Percentiles rank a stretch among this genome's conserved stretches.
Conservation (phyloP, 1,140 invertebrate species). For the Lordiphosa collinella region DNA sequence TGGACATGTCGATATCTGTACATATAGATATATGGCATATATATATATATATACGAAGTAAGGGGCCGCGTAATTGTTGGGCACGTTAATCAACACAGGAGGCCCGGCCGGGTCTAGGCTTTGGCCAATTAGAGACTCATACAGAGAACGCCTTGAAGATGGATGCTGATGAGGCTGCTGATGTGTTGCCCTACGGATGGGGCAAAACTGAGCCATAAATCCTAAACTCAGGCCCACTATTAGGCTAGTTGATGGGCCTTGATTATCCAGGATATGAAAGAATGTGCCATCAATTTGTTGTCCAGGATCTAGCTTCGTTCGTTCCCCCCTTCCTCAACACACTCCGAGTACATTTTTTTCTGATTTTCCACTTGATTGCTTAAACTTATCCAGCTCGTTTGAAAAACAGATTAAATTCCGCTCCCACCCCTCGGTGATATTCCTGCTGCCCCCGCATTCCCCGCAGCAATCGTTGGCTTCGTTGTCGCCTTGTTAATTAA, state of each 20-base stretch:
- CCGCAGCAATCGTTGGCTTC: constrained; percentile 43
- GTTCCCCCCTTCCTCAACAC: not conserved
- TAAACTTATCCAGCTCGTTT: constrained; percentile 48
- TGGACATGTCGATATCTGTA: constrained; percentile 58
- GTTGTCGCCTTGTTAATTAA: constrained; percentile 75
- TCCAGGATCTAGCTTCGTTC: not conserved
- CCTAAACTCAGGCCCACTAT: constrained; percentile 49
- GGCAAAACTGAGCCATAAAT: constrained; percentile 47
- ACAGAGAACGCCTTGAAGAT: constrained; percentile 57
- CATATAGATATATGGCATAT: not conserved
- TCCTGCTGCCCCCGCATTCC: not conserved
- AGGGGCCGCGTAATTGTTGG: constrained; percentile 70
- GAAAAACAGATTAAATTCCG: constrained; percentile 61
- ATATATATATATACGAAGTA: not conserved
- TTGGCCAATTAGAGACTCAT: constrained; percentile 66
- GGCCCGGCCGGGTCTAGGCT: constrained; percentile 17
- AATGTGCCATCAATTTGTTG: not conserved
- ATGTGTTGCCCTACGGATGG: constrained; percentile 27
- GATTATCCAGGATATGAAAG: constrained; percentile 46
- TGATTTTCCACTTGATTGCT: constrained; percentile 52
- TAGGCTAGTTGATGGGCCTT: constrained; percentile 64
- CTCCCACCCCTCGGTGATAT: not conserved
- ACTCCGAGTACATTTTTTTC: not conserved
- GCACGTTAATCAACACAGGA: constrained; percentile 71
- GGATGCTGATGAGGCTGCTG: constrained; percentile 64